Conservation (phyloP, 1,140 invertebrate genomes). For the Epicauta chinensis region DNA sequence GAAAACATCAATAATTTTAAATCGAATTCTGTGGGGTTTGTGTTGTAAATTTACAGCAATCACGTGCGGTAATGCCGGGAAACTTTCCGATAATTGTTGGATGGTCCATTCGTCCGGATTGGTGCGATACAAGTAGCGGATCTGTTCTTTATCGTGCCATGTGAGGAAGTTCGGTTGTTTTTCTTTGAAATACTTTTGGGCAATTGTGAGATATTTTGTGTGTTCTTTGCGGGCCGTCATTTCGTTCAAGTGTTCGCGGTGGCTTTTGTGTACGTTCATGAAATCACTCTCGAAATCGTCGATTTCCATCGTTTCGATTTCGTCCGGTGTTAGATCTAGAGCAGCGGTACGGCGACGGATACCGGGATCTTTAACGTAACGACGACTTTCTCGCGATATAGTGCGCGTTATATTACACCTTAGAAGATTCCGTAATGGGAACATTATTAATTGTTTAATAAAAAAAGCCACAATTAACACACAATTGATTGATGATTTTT, state of each 20-base stretch:
- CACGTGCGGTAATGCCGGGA: constrained; percentile 61
- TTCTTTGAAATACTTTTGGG: constrained; percentile 67
- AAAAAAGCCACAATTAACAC: no score
- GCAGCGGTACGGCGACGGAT: constrained; percentile 9
- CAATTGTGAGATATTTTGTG: constrained; percentile 54
- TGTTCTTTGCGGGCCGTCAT: constrained; percentile 39
- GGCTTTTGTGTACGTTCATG: constrained; percentile 37
- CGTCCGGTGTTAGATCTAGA: constrained; percentile 20
- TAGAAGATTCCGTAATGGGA: no score
- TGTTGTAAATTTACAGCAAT: constrained; percentile 46
- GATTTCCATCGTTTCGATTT: constrained; percentile 39
- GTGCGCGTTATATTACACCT: no score
- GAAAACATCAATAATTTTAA: no score
- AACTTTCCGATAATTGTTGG: constrained; percentile 67
- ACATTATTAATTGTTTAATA: no score
- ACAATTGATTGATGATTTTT: no score
- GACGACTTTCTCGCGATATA: no score
- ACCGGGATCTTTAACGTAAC: constrained; percentile 13
- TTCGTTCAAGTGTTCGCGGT: constrained; percentile 44
- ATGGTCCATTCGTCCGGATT: constrained; percentile 68
- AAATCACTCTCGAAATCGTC: constrained; percentile 49
- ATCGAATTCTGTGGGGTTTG: neutral
- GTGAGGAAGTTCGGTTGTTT: constrained; percentile 69
- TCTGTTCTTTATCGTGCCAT: constrained; percentile 77
- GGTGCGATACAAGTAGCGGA: constrained; percentile 58